Base-by-base conservation (phyloP, 1,140 invertebrate species). In the Brachionus manjavacas region DNA sequence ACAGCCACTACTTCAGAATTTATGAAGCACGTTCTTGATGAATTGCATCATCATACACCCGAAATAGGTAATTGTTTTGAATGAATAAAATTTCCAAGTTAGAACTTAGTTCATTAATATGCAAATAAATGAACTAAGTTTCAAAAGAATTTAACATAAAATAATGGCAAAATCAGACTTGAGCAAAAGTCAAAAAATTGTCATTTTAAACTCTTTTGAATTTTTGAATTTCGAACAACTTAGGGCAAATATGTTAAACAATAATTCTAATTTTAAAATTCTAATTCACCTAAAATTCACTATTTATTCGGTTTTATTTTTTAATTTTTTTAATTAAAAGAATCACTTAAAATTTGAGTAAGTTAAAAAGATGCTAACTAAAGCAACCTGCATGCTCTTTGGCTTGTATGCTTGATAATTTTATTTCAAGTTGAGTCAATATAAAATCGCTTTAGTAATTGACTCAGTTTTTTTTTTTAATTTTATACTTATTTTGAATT, bases 1-100 rank as follows among this genome's bases (percentile, higher is more conserved):
- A 95, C 97, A 88, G 93, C 94, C 14, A 95, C 94, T 72, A 98
- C 96, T 31, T 93, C 93, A 86, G 96, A 98, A 86, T 98, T 96
- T 88, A 97, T 95, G n/a, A 91, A 92, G 86, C 95, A 96, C 64
- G 92, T 99, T 76, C 28, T 84, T 1, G 43, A 72, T 31, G 68
- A 84, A 43, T 55, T 84, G 11, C 23, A 68, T 39, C 28, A 39
- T 20, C n/a, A 68, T 7, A 84, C 83, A 20, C 83, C 83, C 16
- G 68, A 74, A 64, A 74, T 78, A 28, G 83, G 83, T 70, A 39
- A 2, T 20, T 60, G 9, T 7, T 35, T 35, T 35, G 31, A 35
- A 35, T 35, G 7, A 35, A 35, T 35, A 35, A n/a, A n/a, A n/a
- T 35, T 35, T 35, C 7, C 31, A 35, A 35, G 31, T 35, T 16